Base-by-base conservation (phyloP, 2,113 vertebrate species). In the Ia io region DNA sequence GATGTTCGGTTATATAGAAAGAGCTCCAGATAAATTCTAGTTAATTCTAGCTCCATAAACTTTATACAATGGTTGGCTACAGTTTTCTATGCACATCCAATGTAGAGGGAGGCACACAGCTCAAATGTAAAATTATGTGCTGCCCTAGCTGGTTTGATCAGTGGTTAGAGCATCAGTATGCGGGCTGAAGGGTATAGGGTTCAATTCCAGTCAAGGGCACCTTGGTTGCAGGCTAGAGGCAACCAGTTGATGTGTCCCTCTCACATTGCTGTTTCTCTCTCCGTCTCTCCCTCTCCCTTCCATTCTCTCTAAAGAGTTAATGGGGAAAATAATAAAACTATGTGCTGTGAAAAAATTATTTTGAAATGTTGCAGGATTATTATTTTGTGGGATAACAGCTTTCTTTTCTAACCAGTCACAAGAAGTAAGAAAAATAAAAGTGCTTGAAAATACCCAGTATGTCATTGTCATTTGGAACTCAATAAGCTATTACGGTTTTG, bases 401-500 rank as follows among this genome's bases (percentile, higher is more conserved):
- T 88, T 91, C 40, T 96, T 88, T 95, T 91, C 59, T 95, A 91
- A 70, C 16, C n/a, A 83, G 74, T 67, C 47, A 84, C 2, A 77
- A 28, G 65, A 97, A 89, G n/a, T 79, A 79, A 95, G 67, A 80
- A 78, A 92, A 90, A 85, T 94, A 83, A 87, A 95, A 95, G 69
- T 74, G 37, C 84, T 93, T 90, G 94, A 92, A 80, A 94, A 73
- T 93, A 88, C 30, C 47, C 77, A 70, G 77, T 93, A 94, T 95
- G 73, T 90, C 95, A 91, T 65, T 96, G 74, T 96, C 67, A 94
- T 74, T 95, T 96, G 86, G 92, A 80, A 91, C 51, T 97, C 65
- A 22, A 80, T 87, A 93, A 97, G 42, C 78, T 69, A 88, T 96
- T 83, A 91, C 2, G 77, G 71, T 95, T 96, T 77, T 88, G 88